These are phyloP conservation scores for Thamnaconus septentrionalis DNA, from an alignment of 2,113 vertebrate genomes.

Conservation along the genomic window DNA sequence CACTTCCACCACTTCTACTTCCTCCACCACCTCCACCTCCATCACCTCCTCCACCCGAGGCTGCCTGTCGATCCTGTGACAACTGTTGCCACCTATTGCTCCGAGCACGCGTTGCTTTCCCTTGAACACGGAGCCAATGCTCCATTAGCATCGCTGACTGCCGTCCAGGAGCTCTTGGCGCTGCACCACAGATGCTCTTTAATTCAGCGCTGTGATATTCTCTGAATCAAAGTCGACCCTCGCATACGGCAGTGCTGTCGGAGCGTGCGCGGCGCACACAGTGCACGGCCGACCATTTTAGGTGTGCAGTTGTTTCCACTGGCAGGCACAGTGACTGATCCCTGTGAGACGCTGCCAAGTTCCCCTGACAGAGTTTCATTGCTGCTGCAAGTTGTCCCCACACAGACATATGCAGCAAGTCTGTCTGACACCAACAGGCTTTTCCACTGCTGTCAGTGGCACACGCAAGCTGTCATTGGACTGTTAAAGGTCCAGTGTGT, in stretches of 20 bases:
- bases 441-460: conserved; percentile 14
- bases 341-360: conserved; percentile 61
- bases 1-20: too few relatives aligned
- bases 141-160: conserved; percentile 58
- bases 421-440: conserved; percentile 35
- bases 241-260: conserved; percentile 24
- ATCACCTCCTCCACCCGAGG: too few relatives aligned
- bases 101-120: conserved; percentile 45
- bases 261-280: conserved; percentile 10
- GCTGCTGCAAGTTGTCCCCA: conserved; percentile 41
- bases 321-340: conserved; percentile 37
- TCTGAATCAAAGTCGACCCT: conserved; percentile 48
- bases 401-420: conserved; percentile 57
- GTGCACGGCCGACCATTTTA: conserved; percentile 27
- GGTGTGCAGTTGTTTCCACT: conserved; percentile 49
- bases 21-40: too few relatives aligned
- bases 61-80: conserved; percentile 9
- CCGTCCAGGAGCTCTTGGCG: conserved; percentile 51
- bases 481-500: too few relatives aligned
- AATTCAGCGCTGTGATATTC: conserved; percentile 48
- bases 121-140: conserved; percentile 58
- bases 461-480: conserved; percentile 4
- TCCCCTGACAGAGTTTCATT: conserved; percentile 54
- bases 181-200: conserved; percentile 65
- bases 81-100: conserved; percentile 25